Evolutionary conservation across 2,113 vertebrate genomes (phyloP).

Genomic region (Notarius lentiginosus): DNA sequence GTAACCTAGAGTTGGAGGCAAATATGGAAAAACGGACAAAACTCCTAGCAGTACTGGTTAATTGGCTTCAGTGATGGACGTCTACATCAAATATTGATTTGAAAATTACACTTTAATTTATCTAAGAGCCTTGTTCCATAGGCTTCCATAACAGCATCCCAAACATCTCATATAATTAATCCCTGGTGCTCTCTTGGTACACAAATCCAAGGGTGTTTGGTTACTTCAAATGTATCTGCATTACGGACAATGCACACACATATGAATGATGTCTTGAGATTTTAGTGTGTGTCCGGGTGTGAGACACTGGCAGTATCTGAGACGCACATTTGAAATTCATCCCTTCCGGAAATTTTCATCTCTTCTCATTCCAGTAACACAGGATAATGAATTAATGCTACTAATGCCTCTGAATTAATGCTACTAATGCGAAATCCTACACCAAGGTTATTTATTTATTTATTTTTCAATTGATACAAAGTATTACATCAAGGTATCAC

Average conservation of each 20-base stretch:
- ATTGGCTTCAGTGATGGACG: not conserved
- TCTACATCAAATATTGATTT: conserved; percentile 34
- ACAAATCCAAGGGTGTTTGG: conserved; percentile 27
- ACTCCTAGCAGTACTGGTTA: not conserved
- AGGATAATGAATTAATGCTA: not conserved
- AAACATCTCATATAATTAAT: not conserved
- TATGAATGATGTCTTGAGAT: conserved; percentile 1
- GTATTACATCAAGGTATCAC: too few species aligned
- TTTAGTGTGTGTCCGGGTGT: not conserved
- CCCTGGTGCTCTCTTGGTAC: not conserved
- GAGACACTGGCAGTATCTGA: conserved; percentile 6
- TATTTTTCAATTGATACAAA: too few species aligned
- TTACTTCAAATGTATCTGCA: conserved; percentile 14
- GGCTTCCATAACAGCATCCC: conserved; percentile 19
- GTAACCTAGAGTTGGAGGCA: not conserved
- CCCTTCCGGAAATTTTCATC: not conserved
- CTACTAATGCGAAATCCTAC: too few species aligned
- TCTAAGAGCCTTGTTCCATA: conserved; percentile 12
- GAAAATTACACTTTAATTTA: conserved; percentile 12
- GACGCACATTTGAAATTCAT: conserved; percentile 6
- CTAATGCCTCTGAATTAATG: too few species aligned
- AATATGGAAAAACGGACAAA: not conserved
- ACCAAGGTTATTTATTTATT: too few species aligned
- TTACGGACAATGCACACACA: not conserved
- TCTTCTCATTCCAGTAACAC: not conserved